phyloP scores from a whole-genome alignment of 2,113 vertebrate species.

The Oceanodroma tethys region DNA sequence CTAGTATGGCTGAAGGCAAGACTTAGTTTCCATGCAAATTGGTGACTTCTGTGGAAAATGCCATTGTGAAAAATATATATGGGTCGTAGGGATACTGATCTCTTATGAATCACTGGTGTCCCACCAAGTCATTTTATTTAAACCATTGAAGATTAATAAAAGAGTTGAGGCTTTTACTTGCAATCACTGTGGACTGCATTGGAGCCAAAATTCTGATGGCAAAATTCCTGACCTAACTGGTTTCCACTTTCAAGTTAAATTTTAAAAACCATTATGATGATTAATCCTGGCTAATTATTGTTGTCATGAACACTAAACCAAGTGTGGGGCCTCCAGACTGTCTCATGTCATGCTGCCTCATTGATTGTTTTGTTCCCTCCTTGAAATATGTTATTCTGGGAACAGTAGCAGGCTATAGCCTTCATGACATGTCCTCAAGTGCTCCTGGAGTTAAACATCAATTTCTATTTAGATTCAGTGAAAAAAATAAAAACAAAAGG shows the following conservation, averaged over 20 bases:
- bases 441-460: slow-evolving; percentile 17
- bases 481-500: neutral
- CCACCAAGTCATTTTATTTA: neutral
- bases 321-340: slow-evolving; percentile 13
- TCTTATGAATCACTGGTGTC: neutral
- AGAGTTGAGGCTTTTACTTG: neutral
- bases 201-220: slow-evolving; percentile 2
- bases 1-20: neutral
- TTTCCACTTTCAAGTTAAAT: slow-evolving; percentile 49
- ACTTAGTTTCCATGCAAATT: neutral
- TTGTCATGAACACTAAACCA: slow-evolving; percentile 5
- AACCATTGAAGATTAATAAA: neutral
- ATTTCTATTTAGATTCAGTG: neutral
- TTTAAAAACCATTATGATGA: slow-evolving; percentile 52
- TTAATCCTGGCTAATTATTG: slow-evolving; percentile 56
- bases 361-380: slow-evolving; percentile 28
- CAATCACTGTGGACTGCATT: neutral
- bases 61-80: neutral
- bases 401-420: neutral
- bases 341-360: slow-evolving; percentile 13
- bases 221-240: slow-evolving; percentile 32
- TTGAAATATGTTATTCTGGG: slow-evolving; percentile 8
- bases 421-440: neutral
- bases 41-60: neutral
- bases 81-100: neutral